Conservation (phyloP, 2,888 invertebrate species). For the Lepidocyrtinus sp. region DNA sequence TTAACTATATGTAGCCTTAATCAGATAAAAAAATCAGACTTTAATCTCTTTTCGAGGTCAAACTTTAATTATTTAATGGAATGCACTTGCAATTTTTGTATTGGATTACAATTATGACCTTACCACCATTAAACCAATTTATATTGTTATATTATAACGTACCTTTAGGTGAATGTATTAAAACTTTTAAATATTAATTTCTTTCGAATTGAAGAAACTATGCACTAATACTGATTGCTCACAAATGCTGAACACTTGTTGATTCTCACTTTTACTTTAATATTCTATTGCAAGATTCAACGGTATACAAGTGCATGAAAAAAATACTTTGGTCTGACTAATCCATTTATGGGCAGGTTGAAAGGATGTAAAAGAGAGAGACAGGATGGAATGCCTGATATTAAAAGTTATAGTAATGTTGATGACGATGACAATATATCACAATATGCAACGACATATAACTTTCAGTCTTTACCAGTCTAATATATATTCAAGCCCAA, state of each 20-base stretch:
- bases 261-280: background rate
- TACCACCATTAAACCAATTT: no score
- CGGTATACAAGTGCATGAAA: background rate
- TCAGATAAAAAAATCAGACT: no score
- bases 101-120: no score
- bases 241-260: conserved; percentile 6
- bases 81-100: no score
- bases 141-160: no score
- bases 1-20: no score
- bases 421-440: conserved; percentile 40
- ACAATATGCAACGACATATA: background rate
- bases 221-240: no score
- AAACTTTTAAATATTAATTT: background rate
- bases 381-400: conserved; percentile 31
- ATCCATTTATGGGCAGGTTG: conserved; percentile 55
- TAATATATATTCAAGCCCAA: background rate
- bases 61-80: no score
- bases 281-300: background rate
- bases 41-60: no score
- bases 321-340: conserved; percentile 25
- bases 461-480: background rate
- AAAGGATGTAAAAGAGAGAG: conserved; percentile 40
- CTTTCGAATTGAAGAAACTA: background rate
- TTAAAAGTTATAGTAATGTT: conserved; percentile 23
- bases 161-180: background rate